Percentiles rank a stretch among this genome's conserved stretches.
Conservation (phyloP, 2,888 invertebrate genomes). For the Corythucha ciliata region DNA sequence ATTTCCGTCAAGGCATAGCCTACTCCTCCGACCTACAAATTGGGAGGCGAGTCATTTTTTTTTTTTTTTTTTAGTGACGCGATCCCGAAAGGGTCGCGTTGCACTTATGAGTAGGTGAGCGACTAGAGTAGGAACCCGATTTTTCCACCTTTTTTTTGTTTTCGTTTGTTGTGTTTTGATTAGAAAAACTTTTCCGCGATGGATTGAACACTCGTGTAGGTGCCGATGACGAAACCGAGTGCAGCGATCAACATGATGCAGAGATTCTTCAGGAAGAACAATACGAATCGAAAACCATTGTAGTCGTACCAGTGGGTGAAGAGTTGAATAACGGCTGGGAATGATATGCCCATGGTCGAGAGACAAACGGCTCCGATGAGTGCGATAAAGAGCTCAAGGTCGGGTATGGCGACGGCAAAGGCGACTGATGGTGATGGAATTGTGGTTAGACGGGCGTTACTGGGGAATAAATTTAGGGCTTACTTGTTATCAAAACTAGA, state of each 20-base stretch:
- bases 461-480: slow-evolving; percentile 44
- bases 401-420: slow-evolving; percentile 75
- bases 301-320: slow-evolving; percentile 68
- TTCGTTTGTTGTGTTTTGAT: no score
- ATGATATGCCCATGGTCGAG: slow-evolving; percentile 77
- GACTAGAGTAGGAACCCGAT: no score
- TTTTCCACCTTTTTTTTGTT: no score
- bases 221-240: slow-evolving; percentile 59
- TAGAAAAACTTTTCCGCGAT: no score
- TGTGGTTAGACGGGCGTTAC: neutral
- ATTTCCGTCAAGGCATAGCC: no score
- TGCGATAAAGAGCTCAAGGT: slow-evolving; percentile 60
- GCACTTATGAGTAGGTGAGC: no score
- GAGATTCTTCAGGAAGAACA: slow-evolving; percentile 36
- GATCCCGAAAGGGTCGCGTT: no score
- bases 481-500: slow-evolving; percentile 75
- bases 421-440: slow-evolving; percentile 63
- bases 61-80: no score
- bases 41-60: no score
- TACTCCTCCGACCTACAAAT: no score
- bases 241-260: slow-evolving; percentile 53
- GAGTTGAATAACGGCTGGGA: slow-evolving; percentile 81
- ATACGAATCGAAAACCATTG: slow-evolving; percentile 43
- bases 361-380: slow-evolving; percentile 82
- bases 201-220: no score